A percentile compares a stretch with the other conserved stretches of the same genome.
These are phyloP conservation scores for Chrosomus eos DNA, from an alignment of 2,797 vertebrate species.

Conservation along the genomic window DNA sequence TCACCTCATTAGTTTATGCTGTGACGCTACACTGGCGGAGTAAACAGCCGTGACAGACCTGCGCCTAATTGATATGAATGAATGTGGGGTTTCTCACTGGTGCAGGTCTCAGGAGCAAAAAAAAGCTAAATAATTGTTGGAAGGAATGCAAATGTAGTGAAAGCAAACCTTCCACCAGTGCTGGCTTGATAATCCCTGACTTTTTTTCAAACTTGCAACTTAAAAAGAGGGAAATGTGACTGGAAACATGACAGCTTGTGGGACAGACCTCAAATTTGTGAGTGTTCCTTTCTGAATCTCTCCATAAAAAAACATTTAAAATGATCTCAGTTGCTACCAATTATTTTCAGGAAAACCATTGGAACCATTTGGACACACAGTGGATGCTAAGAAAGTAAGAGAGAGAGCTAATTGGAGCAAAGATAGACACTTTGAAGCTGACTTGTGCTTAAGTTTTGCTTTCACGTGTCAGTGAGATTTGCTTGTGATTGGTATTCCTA, in stretches of 20 bases:
- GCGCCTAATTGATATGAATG: conserved; percentile 73
- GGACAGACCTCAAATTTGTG: conserved; percentile 29
- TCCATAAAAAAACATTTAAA: conserved; percentile 42
- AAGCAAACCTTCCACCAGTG: conserved; percentile 26
- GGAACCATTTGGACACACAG: conserved; percentile 42
- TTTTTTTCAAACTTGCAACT: background rate
- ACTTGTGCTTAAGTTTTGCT: background rate
- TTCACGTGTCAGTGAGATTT: conserved; percentile 7
- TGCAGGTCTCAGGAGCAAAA: conserved; percentile 57
- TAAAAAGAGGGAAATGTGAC: conserved; percentile 24
- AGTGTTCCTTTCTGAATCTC: background rate
- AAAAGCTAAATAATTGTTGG: conserved; percentile 63
- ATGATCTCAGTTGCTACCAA: conserved; percentile 47
- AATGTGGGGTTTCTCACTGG: conserved; percentile 60
- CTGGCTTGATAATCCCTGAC: conserved; percentile 26
- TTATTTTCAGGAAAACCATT: conserved; percentile 49
- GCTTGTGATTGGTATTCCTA: conserved; percentile 42
- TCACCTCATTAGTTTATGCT: conserved; percentile 61
- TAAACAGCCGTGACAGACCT: conserved; percentile 67
- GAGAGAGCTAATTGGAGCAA: conserved; percentile 37
- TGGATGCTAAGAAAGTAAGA: conserved; percentile 20
- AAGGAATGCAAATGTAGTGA: conserved; percentile 63
- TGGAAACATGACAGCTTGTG: conserved; percentile 31
- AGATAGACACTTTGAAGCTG: conserved; percentile 16
- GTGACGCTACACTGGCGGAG: conserved; percentile 59